Evolutionary conservation across 2,888 invertebrate genomes (phyloP), one percentile per base, ranked within the genome.

Genomic region (Hypercompe scribonia): DNA sequence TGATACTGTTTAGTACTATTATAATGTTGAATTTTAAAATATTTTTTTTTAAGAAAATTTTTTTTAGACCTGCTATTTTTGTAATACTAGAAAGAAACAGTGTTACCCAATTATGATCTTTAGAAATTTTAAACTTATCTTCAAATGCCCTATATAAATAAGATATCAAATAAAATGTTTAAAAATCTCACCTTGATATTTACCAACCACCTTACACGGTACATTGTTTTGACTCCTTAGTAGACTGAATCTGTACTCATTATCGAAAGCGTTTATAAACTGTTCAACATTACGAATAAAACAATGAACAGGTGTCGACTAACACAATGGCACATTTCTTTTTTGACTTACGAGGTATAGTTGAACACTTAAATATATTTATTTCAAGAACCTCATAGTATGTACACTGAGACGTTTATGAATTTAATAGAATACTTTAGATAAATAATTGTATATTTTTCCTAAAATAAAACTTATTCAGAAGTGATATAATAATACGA

Each of bases 261-360:
- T 10, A 73, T 70, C 28, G 63, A 63, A 65, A 2, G 7, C 46
- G 63, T 72, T 80, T 80, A 80, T 84, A 82, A 82, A 76, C 70
- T 61, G n/a, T 61, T 15, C 67, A 66, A 11, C 21, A 28, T 34
- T 15, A 66, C 34, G 2, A 31, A 70, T 8, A 15, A 54, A 76
- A 84, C 83, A 84, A 84, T 81, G 65, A 69, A 64, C 66, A 28
- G 67, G 72, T 73, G 50, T 31, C 7, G 28, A 64, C 10, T 61
- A 50, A 33, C 34, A 72, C 72, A 72, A 71, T 71, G 71, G 66
- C 24, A 65, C 15, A 54, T 65, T 70, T 65, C 65, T 65, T 64
- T 65, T 70, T 65, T 65, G 39, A 36, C n/a, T 66, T 61, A n/a
- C n/a, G 34, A 54, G 39, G 50, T 28, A 65, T n/a, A 66, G 31